phyloP scores from a whole-genome alignment of 92 coral and sea anemone genomes.

The Chrysogorgia sp. region DNA sequence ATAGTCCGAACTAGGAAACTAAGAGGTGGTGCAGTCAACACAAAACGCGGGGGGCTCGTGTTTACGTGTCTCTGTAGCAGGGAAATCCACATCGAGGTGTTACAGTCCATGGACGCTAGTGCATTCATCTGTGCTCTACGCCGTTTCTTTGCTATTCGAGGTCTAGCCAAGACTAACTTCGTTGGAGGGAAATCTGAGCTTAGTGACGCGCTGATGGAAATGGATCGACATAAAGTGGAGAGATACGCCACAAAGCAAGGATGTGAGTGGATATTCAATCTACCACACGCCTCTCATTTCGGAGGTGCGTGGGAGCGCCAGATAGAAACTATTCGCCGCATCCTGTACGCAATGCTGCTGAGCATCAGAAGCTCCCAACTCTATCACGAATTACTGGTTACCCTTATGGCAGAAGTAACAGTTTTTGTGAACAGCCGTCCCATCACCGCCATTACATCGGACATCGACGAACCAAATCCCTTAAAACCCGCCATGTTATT shows the following conservation, averaged over 20 bases:
- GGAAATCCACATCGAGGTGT: slow-evolving; percentile 21
- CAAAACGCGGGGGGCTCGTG: not conserved
- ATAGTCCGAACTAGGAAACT: not conserved
- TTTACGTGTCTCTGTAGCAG: slow-evolving; percentile 7
- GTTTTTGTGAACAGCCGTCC: not conserved
- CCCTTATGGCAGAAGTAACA: not conserved
- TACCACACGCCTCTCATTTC: slow-evolving; percentile 57
- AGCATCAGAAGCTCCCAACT: not conserved
- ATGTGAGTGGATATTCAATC: slow-evolving; percentile 57
- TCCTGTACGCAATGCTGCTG: slow-evolving; percentile 30
- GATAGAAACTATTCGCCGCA: slow-evolving; percentile 45
- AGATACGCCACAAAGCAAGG: slow-evolving; percentile 39
- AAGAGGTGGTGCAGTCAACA: no score
- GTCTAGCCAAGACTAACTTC: slow-evolving; percentile 55
- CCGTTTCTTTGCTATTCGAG: slow-evolving; percentile 51
- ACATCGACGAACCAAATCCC: not conserved
- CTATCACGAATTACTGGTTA: not conserved
- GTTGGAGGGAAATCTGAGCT: slow-evolving; percentile 58
- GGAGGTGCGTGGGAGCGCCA: slow-evolving; percentile 66
- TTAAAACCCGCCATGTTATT: not conserved
- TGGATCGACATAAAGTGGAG: slow-evolving; percentile 37
- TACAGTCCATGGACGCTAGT: slow-evolving; percentile 30
- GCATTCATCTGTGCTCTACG: slow-evolving; percentile 23
- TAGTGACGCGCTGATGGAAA: slow-evolving; percentile 36
- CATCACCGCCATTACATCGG: slow-evolving; percentile 1